Evolutionary conservation across 2,888 invertebrate species (phyloP).

Genomic region (Calameuta idolon): DNA sequence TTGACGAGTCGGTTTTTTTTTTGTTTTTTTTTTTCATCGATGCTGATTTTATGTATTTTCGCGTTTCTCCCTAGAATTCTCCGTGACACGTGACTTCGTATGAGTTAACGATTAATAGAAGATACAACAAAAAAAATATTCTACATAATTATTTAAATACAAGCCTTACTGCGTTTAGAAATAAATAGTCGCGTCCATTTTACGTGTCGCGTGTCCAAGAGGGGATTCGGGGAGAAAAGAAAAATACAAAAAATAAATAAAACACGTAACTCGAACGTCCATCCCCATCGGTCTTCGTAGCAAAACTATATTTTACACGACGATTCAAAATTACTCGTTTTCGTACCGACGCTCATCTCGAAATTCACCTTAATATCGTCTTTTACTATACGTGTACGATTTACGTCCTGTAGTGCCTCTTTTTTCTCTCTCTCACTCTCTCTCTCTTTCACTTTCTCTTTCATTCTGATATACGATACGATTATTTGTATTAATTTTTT

Average conservation of each 20-base stretch:
- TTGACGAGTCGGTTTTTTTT: not conserved
- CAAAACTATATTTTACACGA: conserved; percentile 37
- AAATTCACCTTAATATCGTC: not conserved
- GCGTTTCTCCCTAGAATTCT: conserved; percentile 1
- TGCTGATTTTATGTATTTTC: not conserved
- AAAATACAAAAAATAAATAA: conserved; percentile 6
- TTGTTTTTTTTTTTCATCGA: no score
- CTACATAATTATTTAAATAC: conserved; percentile 26
- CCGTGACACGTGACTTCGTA: conserved; percentile 18
- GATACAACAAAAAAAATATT: conserved; percentile 19
- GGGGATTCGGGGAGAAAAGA: not conserved
- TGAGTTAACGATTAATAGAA: conserved; percentile 21
- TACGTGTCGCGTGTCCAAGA: not conserved
- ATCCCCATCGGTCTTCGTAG: conserved; percentile 32
- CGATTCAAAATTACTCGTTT: not conserved
- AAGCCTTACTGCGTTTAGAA: conserved; percentile 32
- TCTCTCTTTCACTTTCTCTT: not conserved
- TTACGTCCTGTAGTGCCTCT: not conserved
- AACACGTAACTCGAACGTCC: conserved; percentile 28
- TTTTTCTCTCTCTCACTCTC: no score
- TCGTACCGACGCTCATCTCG: not conserved
- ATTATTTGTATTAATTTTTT: not conserved
- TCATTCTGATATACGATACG: not conserved
- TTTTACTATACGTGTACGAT: not conserved
- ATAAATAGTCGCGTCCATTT: conserved; percentile 26